A percentile compares a stretch with the other conserved stretches of the same genome.
These are phyloP conservation scores for Aldrovandia affinis DNA, from an alignment of 2,797 vertebrate species.

Conservation along the genomic window DNA sequence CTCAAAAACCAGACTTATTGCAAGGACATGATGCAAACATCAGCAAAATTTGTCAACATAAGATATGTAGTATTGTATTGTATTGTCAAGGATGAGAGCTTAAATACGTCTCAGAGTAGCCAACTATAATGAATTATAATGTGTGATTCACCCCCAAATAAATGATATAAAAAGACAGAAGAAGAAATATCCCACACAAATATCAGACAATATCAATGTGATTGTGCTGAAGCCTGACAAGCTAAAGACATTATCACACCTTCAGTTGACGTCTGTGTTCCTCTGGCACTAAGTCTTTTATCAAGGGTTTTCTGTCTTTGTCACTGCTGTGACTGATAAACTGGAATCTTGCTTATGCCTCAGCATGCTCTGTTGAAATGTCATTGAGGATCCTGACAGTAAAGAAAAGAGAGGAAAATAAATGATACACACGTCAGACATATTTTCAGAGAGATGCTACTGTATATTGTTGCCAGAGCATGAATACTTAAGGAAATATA, in stretches of 20 bases:
- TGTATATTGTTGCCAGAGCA: background rate
- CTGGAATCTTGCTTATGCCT: slow-evolving; percentile 45
- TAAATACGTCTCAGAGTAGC: background rate
- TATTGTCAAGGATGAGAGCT: background rate
- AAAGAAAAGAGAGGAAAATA: background rate
- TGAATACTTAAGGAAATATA: background rate
- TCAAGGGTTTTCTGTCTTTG: slow-evolving; percentile 57
- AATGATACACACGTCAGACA: slow-evolving; percentile 7
- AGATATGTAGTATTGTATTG: background rate
- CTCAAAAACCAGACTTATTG: too few species aligned
- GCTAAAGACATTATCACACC: slow-evolving; percentile 31
- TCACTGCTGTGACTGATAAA: slow-evolving; percentile 53
- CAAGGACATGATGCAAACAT: background rate
- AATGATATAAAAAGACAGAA: background rate
- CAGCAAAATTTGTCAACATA: background rate
- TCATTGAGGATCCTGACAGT: slow-evolving; percentile 13
- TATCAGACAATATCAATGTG: background rate
- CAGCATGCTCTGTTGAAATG: slow-evolving; percentile 39
- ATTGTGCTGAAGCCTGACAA: background rate
- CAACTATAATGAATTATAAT: background rate
- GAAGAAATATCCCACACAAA: background rate
- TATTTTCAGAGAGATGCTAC: background rate
- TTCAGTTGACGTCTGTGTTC: slow-evolving; percentile 47
- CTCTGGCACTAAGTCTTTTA: slow-evolving; percentile 45
- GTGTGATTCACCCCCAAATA: background rate